phyloP scores from a whole-genome alignment of 2,113 vertebrate species.

The Salvelinus namaycush region DNA sequence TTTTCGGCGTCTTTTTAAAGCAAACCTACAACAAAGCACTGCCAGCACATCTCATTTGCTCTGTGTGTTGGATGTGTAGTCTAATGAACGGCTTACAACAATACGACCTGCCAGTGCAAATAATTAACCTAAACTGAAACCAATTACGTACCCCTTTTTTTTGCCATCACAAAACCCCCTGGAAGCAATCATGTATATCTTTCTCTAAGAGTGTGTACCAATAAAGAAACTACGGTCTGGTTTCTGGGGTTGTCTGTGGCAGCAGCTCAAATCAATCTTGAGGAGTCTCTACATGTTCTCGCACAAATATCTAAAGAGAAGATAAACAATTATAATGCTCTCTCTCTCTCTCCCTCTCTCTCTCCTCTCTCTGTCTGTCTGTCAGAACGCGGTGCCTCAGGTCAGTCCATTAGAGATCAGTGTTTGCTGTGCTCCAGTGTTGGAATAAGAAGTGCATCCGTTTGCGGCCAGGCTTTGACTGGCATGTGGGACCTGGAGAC shows the following conservation, averaged over 20 bases:
- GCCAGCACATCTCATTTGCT: slow-evolving; percentile 75
- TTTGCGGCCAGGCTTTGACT: slow-evolving; percentile 74
- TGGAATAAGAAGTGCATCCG: slow-evolving; percentile 74
- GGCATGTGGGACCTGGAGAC: slow-evolving; percentile 80
- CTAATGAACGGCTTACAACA: slow-evolving; percentile 80
- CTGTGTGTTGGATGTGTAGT: slow-evolving; percentile 74
- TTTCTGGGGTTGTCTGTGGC: slow-evolving; percentile 62
- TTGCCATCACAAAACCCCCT: slow-evolving; percentile 60
- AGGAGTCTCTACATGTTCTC: slow-evolving; percentile 69
- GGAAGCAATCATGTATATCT: slow-evolving; percentile 72
- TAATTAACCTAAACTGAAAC: slow-evolving; percentile 81
- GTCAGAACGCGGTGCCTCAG: slow-evolving; percentile 67
- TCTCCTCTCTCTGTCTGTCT: slow-evolving; percentile 41
- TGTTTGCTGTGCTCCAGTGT: slow-evolving; percentile 68
- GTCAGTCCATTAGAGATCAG: slow-evolving; percentile 77
- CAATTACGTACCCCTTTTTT: slow-evolving; percentile 74
- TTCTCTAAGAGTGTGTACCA: slow-evolving; percentile 61
- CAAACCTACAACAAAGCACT: slow-evolving; percentile 65
- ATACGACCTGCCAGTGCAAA: slow-evolving; percentile 79
- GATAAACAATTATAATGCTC: slow-evolving; percentile 76
- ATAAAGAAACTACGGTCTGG: slow-evolving; percentile 69
- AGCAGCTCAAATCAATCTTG: slow-evolving; percentile 68
- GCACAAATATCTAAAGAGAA: slow-evolving; percentile 66
- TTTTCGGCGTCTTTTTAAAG: slow-evolving; percentile 59
- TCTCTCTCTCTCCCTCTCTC: not conserved